Evolutionary conservation across 2,888 invertebrate genomes (phyloP).

Genomic region (Candidula unifasciata): DNA sequence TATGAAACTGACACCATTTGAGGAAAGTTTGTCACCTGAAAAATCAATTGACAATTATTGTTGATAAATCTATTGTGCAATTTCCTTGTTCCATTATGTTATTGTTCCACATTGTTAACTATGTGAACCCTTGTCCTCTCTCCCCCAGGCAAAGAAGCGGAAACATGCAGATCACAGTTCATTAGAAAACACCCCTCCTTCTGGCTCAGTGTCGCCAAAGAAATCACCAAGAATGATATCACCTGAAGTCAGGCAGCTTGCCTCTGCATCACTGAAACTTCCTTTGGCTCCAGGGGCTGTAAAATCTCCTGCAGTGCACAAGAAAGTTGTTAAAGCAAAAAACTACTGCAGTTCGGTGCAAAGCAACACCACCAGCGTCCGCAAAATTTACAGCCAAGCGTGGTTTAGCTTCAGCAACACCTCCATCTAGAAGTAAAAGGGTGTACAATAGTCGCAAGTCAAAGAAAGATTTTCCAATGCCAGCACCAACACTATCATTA

Average conservation of each 20-base stretch:
- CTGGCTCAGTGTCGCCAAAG: background rate
- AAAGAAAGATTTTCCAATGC: conserved; percentile 13
- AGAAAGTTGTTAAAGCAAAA: background rate
- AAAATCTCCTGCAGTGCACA: background rate
- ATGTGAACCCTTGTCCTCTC: too few species aligned
- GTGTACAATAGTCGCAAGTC: too few species aligned
- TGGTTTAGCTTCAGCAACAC: background rate
- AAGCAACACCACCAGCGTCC: background rate
- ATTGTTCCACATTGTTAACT: too few species aligned
- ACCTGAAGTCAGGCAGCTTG: background rate
- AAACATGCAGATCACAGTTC: background rate
- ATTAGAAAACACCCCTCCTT: background rate
- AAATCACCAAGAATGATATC: background rate
- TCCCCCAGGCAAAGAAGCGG: conserved; percentile 12
- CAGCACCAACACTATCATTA: conserved; percentile 9
- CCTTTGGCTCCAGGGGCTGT: background rate
- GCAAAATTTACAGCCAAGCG: background rate
- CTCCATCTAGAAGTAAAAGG: background rate
- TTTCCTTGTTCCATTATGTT: too few species aligned
- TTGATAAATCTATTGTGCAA: too few species aligned
- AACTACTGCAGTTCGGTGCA: background rate
- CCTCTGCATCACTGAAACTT: background rate
- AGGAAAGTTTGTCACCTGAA: too few species aligned
- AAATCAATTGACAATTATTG: too few species aligned
- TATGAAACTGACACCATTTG: too few species aligned